Base-by-base conservation (phyloP, 2,113 vertebrate genomes). In the Scomber scombrus region DNA sequence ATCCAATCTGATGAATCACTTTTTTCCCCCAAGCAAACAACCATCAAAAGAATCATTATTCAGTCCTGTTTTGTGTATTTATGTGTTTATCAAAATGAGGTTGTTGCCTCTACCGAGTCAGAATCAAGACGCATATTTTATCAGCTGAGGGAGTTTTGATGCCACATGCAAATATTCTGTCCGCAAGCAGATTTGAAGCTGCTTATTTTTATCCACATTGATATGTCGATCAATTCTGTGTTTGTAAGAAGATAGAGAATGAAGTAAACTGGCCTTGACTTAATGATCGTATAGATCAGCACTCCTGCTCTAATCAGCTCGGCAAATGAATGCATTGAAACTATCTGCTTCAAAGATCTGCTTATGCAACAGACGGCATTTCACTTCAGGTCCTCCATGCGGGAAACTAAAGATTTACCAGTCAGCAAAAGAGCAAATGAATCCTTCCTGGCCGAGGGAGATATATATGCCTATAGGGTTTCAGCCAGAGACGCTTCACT, bases 401-500 rank as follows among this genome's bases (percentile, higher is more conserved):
- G 23, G 75, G 81, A 90, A 90, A 82, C 45, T 64, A 80, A 71
- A 63, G 68, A 79, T 84, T 81, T 70, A 80, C 52, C 70, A 80
- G 56, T 86, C 71, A 80, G 79, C 83, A 75, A 73, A 73, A 74
- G 43, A 79, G 81, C 64, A 51, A 65, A 82, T 54, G 52, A 79
- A 78, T 88, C 78, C 60, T 68, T 60, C 77, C 40, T 85, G 69
- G 67, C 77, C 19, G 0, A 61, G 84, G 43, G 69, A 89, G 61
- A 81, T 78, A 82, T 70, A 73, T 65, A 21, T 81, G 63, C 75
- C 78, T 62, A 65, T 9, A 63, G 31, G 40, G 72, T 75, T 82
- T 75, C 62, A 78, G 23, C 47, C 75, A 47, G 43, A 45, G 76
- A 23, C 1, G 13, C 78, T 68, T 73, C 19, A 23, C 52, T 50